A percentile compares a stretch with the other conserved stretches of the same genome.
phyloP scores from a whole-genome alignment of 2,888 invertebrate species.

The Petrolisthes manimaculis region DNA sequence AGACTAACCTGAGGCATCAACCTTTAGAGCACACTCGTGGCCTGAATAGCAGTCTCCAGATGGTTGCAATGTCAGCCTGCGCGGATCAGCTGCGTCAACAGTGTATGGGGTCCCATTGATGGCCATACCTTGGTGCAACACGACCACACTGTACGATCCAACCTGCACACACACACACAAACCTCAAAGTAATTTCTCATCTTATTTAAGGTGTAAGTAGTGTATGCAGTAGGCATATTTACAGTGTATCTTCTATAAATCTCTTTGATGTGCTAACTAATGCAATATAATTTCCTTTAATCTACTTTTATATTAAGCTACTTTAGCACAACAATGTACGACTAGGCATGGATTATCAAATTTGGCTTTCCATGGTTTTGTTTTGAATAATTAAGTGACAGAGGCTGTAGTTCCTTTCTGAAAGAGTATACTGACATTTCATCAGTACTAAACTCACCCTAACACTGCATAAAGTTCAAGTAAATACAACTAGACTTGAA shows the following conservation, averaged over 20 bases:
- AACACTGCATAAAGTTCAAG: background rate
- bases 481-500: background rate
- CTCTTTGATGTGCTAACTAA: too few species aligned
- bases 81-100: constrained; percentile 78
- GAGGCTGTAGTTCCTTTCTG: too few species aligned
- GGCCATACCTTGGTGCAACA: constrained; percentile 71
- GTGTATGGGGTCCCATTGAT: constrained; percentile 77
- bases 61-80: constrained; percentile 70
- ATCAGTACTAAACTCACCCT: background rate
- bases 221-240: too few species aligned
- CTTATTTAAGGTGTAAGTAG: too few species aligned
- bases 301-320: too few species aligned
- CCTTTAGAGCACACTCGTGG: constrained; percentile 60
- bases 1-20: constrained; percentile 59
- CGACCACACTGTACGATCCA: constrained; percentile 63
- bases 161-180: constrained; percentile 38
- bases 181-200: too few species aligned
- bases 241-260: too few species aligned
- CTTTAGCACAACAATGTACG: too few species aligned
- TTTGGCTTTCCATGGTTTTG: background rate
- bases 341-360: too few species aligned
- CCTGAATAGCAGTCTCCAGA: constrained; percentile 59
- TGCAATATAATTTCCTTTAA: too few species aligned
- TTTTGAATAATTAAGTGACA: too few species aligned
- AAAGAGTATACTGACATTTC: background rate